These are phyloP conservation scores for Nestor notabilis DNA, from an alignment of 2,113 vertebrate species.

Conservation along the genomic window DNA sequence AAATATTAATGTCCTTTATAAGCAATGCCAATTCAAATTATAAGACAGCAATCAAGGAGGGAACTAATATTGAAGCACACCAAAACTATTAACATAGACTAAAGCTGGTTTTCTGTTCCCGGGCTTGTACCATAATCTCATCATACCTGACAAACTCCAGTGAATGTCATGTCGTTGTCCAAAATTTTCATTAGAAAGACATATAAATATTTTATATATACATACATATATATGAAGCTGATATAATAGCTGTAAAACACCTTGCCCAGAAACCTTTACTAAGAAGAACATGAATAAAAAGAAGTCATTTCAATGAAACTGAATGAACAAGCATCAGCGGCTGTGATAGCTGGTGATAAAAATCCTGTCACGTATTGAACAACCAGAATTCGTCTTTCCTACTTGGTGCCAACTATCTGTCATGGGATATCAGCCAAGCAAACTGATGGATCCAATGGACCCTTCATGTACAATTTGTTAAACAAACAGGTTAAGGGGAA, in stretches of 20 bases:
- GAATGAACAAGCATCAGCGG: background rate
- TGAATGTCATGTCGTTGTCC: background rate
- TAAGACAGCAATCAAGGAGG: background rate
- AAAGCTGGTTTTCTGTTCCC: background rate
- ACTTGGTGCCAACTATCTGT: background rate
- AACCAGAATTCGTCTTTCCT: background rate
- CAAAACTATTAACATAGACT: background rate
- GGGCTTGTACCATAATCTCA: background rate
- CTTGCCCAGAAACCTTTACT: background rate
- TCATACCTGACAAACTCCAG: background rate
- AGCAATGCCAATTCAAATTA: background rate
- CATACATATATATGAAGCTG: background rate
- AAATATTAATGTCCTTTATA: background rate
- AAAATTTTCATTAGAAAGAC: background rate
- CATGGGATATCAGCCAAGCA: background rate
- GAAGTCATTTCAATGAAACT: background rate
- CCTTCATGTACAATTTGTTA: background rate
- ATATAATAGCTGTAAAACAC: background rate
- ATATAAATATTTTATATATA: background rate
- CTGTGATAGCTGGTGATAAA: background rate
- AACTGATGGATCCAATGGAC: background rate
- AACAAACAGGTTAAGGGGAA: background rate
- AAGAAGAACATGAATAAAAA: background rate
- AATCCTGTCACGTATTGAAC: background rate
- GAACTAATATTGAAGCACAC: background rate